Evolutionary conservation across 2,797 vertebrate genomes (phyloP).

Genomic region (Anguilla obscura): DNA sequence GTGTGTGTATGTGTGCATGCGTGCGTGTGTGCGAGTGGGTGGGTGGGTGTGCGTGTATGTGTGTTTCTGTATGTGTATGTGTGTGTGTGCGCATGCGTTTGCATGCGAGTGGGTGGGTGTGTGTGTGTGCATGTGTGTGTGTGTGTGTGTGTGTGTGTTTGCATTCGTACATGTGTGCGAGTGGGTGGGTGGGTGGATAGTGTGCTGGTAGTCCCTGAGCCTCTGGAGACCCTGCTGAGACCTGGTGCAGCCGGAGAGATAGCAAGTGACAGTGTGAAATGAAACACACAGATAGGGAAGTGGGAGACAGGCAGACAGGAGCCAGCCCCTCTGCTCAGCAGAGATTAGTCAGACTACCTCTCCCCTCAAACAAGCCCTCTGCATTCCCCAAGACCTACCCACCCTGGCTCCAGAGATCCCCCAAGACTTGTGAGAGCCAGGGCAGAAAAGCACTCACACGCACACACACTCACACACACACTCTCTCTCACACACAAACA

Average conservation of each 20-base stretch:
- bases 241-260: constrained; percentile 72
- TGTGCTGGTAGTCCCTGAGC: constrained; percentile 47
- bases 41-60: neutral
- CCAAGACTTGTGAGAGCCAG: constrained; percentile 63
- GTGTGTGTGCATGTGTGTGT: constrained; percentile 17
- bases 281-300: constrained; percentile 84
- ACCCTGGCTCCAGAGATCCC: constrained; percentile 61
- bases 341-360: constrained; percentile 84
- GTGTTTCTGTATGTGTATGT: neutral
- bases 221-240: constrained; percentile 60
- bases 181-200: constrained; percentile 51
- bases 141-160: constrained; percentile 12
- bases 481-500: neutral
- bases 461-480: neutral
- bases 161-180: constrained; percentile 19
- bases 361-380: constrained; percentile 50
- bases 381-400: constrained; percentile 76
- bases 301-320: constrained; percentile 87
- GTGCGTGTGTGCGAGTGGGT: neutral
- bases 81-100: neutral
- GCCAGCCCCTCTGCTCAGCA: constrained; percentile 79
- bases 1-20: constrained; percentile 17
- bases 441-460: constrained; percentile 53
- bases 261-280: constrained; percentile 84
- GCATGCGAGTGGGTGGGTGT: neutral